Base-by-base conservation (phyloP, 2,113 vertebrate genomes). In the Proteles cristata region DNA sequence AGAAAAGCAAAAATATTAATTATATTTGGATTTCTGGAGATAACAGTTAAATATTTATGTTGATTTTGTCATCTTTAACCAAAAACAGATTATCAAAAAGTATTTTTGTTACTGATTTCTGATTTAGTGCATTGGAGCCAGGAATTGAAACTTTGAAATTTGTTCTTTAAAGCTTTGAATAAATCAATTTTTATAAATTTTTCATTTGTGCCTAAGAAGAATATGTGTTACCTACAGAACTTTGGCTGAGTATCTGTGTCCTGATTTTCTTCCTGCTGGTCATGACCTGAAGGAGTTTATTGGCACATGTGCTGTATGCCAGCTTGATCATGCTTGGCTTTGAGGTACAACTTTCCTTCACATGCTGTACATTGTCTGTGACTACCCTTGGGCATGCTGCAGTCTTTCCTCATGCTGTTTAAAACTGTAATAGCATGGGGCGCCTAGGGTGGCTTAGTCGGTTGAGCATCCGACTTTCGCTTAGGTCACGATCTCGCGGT, bases 211-310 rank as follows among this genome's bases (percentile, higher is more conserved):
- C 48, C 69, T 81, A 43, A 55, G 77, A 61, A 23, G 58, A 61
- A 8, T 61, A 61, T 61, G 21, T 61, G 58, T 61, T 61, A 61
- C 21, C 58, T 98, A 97, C 97, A 98, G 98, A 98, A 98, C 95
- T 96, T 98, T 98, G 98, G 97, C 98, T 98, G 97, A 98, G 97
- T 98, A 97, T 98, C 98, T 98, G 94, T 98, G 98, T 98, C 96
- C 98, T 98, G 98, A 98, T 98, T 98, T 98, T 98, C 98, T 98
- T 99, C 98, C 99, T 99, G 99, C 99, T 99, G 99, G 99, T 99
- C 99, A 99, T 99, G 99, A 99, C 98, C 98, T 98, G 98, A 99
- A 99, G 98, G 98, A 98, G 98, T 98, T 97, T 98, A 98, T 99
- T 98, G 98, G 98, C 98, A 98, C 98, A 97, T 97, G 95, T 98